A percentile compares a stretch with the other conserved stretches of the same genome.
phyloP scores from a whole-genome alignment of 2,113 vertebrate species.

The Stegastes partitus region DNA sequence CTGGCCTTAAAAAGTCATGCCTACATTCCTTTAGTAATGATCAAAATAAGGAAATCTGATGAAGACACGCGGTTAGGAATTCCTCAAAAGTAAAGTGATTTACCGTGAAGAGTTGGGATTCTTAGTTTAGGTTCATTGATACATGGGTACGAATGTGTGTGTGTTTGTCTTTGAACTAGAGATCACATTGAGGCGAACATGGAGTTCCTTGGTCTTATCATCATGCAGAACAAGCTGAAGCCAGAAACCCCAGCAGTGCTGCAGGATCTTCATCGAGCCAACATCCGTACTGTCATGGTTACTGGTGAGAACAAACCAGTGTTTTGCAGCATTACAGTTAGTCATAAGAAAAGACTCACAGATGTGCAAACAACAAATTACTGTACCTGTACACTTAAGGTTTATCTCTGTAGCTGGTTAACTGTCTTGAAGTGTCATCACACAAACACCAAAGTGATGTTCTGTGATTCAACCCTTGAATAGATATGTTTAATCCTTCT shows the following conservation, averaged over 20 bases:
- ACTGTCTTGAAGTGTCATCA: too few relatives aligned
- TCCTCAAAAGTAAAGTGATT: too few relatives aligned
- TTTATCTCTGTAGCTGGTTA: too few relatives aligned
- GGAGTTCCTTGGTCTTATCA: conserved; percentile 96
- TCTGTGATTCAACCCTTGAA: too few relatives aligned
- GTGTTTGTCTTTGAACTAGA: conserved; percentile 74
- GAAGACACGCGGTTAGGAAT: too few relatives aligned
- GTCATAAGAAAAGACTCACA: neutral
- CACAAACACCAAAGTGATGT: too few relatives aligned
- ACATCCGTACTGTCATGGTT: conserved; percentile 98
- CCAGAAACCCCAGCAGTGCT: conserved; percentile 93
- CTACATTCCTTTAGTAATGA: too few relatives aligned
- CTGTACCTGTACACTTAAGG: neutral
- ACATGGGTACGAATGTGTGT: neutral
- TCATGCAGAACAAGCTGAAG: conserved; percentile 99
- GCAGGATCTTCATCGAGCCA: conserved; percentile 91
- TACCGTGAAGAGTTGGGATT: neutral
- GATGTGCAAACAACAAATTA: neutral
- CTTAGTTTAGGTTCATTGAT: neutral
- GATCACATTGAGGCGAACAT: conserved; percentile 95
- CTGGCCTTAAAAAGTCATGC: too few relatives aligned
- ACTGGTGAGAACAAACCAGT: conserved; percentile 87
- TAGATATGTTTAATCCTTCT: too few relatives aligned
- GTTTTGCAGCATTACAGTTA: neutral
- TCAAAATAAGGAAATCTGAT: neutral